These are phyloP conservation scores for Nycticryphes semicollaris DNA, from an alignment of 2,113 vertebrate species.

Conservation along the genomic window DNA sequence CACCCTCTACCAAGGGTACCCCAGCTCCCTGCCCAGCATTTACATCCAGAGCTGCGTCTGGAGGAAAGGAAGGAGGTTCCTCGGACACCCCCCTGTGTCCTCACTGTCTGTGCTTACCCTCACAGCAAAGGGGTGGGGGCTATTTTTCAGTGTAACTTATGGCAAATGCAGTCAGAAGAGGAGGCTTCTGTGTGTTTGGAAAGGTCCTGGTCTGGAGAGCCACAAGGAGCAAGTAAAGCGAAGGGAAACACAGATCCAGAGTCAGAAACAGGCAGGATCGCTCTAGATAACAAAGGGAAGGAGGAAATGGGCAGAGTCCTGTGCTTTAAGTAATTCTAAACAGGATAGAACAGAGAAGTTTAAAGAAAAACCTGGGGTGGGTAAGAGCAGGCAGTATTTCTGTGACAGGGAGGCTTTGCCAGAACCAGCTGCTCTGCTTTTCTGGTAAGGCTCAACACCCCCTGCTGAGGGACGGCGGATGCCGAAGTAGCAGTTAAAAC, in stretches of 20 bases:
- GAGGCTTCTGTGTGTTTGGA: neutral
- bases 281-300: neutral
- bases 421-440: neutral
- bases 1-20: rapidly evolving
- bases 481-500: neutral
- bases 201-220: neutral
- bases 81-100: neutral
- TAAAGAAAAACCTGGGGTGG: neutral
- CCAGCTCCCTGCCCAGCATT: rapidly evolving
- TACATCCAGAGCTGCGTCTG: neutral
- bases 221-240: neutral
- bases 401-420: neutral
- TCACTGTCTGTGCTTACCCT: too few relatives aligned
- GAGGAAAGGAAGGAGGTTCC: neutral
- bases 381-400: neutral
- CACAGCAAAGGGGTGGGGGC: neutral
- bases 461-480: neutral
- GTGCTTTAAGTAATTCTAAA: neutral
- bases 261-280: neutral
- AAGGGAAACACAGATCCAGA: neutral
- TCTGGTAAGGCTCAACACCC: neutral
- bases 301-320: neutral
- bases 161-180: neutral
- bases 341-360: neutral
- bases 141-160: neutral